Percentiles rank a stretch among this genome's conserved stretches.
Evolutionary conservation across 2,888 invertebrate genomes (phyloP).

Genomic region (Falcaria lacertinaria): DNA sequence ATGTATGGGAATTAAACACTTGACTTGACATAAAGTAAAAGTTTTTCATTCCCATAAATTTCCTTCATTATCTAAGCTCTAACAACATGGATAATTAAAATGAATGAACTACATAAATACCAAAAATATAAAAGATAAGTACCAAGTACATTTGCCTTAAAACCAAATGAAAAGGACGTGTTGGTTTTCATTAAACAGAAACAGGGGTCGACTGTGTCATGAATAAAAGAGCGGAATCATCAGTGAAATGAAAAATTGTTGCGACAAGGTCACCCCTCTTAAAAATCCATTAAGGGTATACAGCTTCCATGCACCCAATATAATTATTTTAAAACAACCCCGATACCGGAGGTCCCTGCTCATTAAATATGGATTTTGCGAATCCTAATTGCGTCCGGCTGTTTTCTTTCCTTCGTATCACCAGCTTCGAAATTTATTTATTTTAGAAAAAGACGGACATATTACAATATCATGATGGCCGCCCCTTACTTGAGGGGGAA

Average conservation of each 20-base stretch:
- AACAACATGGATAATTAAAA: too few relatives aligned
- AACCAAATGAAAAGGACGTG: not conserved
- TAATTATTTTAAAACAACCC: conserved; percentile 19
- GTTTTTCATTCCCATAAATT: too few relatives aligned
- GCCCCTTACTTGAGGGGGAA: too few relatives aligned
- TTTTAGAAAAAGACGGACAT: too few relatives aligned
- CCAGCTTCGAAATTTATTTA: not conserved
- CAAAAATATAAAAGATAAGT: too few relatives aligned
- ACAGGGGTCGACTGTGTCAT: conserved; percentile 11
- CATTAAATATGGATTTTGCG: conserved; percentile 31
- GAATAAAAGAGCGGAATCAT: conserved; percentile 25
- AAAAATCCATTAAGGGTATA: conserved; percentile 41
- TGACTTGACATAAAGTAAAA: too few relatives aligned
- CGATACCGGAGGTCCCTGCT: conserved; percentile 22
- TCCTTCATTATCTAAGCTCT: too few relatives aligned
- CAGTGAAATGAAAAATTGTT: conserved; percentile 25
- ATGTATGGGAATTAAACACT: too few relatives aligned
- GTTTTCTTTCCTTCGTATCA: conserved; percentile 6
- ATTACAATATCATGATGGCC: too few relatives aligned
- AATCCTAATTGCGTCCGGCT: conserved; percentile 14
- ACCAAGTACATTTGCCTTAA: not conserved
- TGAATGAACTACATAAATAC: too few relatives aligned
- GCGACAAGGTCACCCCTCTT: conserved; percentile 34
- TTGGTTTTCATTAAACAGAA: not conserved
- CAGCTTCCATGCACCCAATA: conserved; percentile 9